Evolutionary conservation across 2,113 vertebrate species (phyloP).

Genomic region (Dicrurus megarhynchus): DNA sequence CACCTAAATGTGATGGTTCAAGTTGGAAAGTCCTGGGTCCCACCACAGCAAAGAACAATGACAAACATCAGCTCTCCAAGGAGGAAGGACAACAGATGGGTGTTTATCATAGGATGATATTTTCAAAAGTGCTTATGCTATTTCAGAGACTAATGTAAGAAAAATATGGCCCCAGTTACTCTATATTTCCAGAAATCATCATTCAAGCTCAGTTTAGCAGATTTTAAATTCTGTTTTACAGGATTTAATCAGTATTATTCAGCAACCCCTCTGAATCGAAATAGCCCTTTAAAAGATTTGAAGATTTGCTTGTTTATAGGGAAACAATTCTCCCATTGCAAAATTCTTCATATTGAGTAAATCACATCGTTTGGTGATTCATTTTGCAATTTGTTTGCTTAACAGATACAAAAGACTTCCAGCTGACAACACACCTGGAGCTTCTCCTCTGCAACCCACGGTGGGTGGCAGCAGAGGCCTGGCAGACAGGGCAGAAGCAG

Average conservation of each 20-base stretch:
- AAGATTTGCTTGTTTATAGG: neutral
- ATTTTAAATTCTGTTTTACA: neutral
- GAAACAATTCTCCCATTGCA: neutral
- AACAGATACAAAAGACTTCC: neutral
- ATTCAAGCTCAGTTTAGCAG: neutral
- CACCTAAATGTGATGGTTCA: neutral
- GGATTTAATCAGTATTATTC: neutral
- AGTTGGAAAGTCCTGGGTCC: neutral
- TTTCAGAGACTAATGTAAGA: neutral
- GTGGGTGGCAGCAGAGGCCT: slow-evolving; percentile 50
- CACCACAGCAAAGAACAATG: neutral
- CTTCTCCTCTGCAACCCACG: neutral
- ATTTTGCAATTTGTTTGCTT: neutral
- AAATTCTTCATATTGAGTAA: neutral
- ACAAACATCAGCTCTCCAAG: neutral
- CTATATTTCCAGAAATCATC: neutral
- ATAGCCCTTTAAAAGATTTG: neutral
- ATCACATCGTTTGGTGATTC: neutral
- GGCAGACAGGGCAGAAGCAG: neutral
- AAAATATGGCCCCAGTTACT: neutral
- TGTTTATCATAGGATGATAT: neutral
- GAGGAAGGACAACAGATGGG: neutral
- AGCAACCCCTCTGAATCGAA: neutral
- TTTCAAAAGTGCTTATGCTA: neutral
- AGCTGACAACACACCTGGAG: neutral